phyloP scores from a whole-genome alignment of 2,888 invertebrate genomes.

The Hyposoter dolosus region DNA sequence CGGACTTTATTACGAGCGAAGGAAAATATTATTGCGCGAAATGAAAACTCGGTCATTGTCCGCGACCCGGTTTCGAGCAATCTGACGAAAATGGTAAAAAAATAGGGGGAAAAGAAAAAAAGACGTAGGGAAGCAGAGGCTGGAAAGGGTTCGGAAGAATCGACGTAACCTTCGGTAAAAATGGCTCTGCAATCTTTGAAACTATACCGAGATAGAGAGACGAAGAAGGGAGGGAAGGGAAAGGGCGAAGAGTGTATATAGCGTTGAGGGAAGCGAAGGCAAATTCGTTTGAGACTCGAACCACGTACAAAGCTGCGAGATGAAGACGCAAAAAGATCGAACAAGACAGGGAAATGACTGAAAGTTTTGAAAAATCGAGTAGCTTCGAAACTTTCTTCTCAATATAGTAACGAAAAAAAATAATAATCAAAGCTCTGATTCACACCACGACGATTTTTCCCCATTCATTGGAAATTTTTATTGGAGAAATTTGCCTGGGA shows the following conservation, averaged over 20 bases:
- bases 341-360: constrained; percentile 48
- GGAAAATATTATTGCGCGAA: constrained; percentile 9
- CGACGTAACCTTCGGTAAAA: constrained; percentile 48
- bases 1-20: background rate
- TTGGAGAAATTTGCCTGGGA: background rate
- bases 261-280: constrained; percentile 55
- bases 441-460: background rate
- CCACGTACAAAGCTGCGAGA: constrained; percentile 56
- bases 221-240: background rate
- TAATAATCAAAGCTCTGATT: background rate
- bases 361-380: constrained; percentile 56
- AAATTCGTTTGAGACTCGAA: constrained; percentile 59
- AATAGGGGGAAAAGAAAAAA: background rate
- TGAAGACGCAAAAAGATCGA: constrained; percentile 9
- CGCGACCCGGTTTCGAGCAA: constrained; percentile 34
- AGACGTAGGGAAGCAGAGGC: background rate
- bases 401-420: constrained; percentile 13
- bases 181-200: constrained; percentile 53
- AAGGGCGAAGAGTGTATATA: background rate
- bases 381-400: constrained; percentile 30
- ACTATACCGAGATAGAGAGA: constrained; percentile 32
- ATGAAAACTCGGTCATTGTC: constrained; percentile 38
- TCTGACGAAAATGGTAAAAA: constrained; percentile 9
- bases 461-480: background rate
- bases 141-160: constrained; percentile 16